Evolutionary conservation across 2,888 invertebrate species (phyloP).

Genomic region (Nymphalis urticae): DNA sequence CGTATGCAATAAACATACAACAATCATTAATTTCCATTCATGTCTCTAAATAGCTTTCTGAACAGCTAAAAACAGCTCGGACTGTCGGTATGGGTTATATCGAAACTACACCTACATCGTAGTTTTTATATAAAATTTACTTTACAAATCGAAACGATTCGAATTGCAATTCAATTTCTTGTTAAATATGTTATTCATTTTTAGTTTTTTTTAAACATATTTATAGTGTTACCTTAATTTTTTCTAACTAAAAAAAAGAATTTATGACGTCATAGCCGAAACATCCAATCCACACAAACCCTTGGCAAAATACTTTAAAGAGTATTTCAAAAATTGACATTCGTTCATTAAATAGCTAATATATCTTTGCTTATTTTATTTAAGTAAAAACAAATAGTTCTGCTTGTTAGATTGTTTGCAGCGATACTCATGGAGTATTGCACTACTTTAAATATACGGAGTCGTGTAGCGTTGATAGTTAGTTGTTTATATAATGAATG

Average conservation of each 20-base stretch:
- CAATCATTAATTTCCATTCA: not conserved
- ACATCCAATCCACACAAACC: no score
- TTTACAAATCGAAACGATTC: no score
- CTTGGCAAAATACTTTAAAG: no score
- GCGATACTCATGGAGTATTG: not conserved
- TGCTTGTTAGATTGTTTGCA: not conserved
- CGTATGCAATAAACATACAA: not conserved
- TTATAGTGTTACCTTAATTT: no score
- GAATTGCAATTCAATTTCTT: no score
- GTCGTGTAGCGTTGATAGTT: not conserved
- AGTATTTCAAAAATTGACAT: no score
- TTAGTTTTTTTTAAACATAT: no score
- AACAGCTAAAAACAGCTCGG: not conserved
- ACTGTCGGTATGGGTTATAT: not conserved
- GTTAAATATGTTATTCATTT: no score
- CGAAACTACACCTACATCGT: not conserved
- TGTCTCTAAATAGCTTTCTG: constrained; percentile 1
- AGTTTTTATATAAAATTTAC: no score
- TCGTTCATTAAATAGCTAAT: no score
- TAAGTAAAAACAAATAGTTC: not conserved
- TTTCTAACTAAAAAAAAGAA: no score
- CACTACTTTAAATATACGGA: not conserved
- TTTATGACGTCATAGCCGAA: no score
- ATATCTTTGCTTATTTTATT: not conserved
- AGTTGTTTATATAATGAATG: not conserved